Percentiles rank a stretch among this genome's conserved stretches.
These are phyloP conservation scores for Lepisosteus oculatus DNA, from an alignment of 2,113 vertebrate genomes.

Conservation along the genomic window DNA sequence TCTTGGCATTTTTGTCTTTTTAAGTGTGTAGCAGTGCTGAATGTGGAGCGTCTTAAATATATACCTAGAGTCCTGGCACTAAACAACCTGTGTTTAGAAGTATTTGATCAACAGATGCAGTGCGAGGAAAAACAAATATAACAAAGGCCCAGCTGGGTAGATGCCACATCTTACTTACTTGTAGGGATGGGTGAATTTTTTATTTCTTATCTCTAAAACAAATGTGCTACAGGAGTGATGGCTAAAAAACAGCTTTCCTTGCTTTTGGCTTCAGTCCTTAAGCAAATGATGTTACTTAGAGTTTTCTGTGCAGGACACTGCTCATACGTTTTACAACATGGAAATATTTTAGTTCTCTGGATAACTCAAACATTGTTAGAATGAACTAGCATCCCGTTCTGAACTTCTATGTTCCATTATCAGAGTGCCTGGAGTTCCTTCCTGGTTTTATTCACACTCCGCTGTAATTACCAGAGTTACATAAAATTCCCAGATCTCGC, in stretches of 20 bases:
- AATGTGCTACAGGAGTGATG: no score
- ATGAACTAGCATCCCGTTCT: constrained; percentile 27
- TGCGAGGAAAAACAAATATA: no score
- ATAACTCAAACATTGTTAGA: constrained; percentile 42
- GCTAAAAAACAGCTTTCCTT: constrained; percentile 33
- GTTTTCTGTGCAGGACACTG: constrained; percentile 23
- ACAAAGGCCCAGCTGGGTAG: no score
- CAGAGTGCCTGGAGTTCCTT: constrained; percentile 63
- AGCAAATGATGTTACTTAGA: constrained; percentile 34
- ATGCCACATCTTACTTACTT: no score
- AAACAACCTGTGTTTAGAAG: no score
- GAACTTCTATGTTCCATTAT: constrained; percentile 56
- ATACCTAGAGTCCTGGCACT: no score
- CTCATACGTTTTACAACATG: not conserved
- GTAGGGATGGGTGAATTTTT: constrained; percentile 13
- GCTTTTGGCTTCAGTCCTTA: constrained; percentile 44
- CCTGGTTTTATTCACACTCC: constrained; percentile 63
- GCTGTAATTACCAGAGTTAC: constrained; percentile 51
- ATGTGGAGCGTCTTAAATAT: no score
- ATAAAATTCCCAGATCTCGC: constrained; percentile 52
- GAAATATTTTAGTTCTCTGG: constrained; percentile 36
- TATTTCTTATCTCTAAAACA: constrained; percentile 15
- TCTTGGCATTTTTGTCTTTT: no score
- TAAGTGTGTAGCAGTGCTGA: no score
- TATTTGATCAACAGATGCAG: no score